phyloP scores from a whole-genome alignment of 2,797 vertebrate species.

The Fistularia tabacaria region DNA sequence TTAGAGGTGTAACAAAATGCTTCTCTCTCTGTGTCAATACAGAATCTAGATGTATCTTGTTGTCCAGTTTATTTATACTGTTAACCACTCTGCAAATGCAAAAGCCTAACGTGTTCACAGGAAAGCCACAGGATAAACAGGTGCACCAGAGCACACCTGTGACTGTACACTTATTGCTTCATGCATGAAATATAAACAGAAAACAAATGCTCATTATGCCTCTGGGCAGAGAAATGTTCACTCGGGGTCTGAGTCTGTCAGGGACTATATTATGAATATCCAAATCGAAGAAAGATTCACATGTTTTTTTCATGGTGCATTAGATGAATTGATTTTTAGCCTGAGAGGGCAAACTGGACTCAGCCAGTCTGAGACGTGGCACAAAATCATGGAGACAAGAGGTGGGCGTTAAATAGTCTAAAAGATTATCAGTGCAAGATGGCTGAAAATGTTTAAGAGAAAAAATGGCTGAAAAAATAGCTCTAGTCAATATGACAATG shows the following conservation, averaged over 20 bases:
- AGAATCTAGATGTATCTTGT: neutral
- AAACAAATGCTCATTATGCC: slow-evolving; percentile 18
- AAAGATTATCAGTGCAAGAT: neutral
- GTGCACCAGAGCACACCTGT: slow-evolving; percentile 18
- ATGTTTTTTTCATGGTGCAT: slow-evolving; percentile 35
- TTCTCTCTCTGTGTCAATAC: neutral
- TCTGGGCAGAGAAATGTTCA: slow-evolving; percentile 21
- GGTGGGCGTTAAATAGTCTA: slow-evolving; percentile 9
- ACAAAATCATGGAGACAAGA: slow-evolving; percentile 11
- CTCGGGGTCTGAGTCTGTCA: slow-evolving; percentile 13
- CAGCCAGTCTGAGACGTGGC: slow-evolving; percentile 19
- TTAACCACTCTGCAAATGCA: neutral
- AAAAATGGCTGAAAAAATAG: neutral
- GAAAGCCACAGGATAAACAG: slow-evolving; percentile 25
- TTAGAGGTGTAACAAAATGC: neutral
- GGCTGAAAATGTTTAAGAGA: slow-evolving; percentile 8
- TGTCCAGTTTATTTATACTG: neutral
- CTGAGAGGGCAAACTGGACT: slow-evolving; percentile 24
- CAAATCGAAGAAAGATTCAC: slow-evolving; percentile 15
- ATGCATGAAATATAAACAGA: slow-evolving; percentile 16
- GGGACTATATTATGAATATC: slow-evolving; percentile 14
- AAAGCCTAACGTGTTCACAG: slow-evolving; percentile 11
- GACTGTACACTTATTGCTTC: slow-evolving; percentile 9
- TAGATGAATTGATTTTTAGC: slow-evolving; percentile 42
- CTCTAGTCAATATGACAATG: too few species aligned